Base-by-base conservation (phyloP, 2,797 vertebrate genomes). In the Leucoraja ocellata region DNA sequence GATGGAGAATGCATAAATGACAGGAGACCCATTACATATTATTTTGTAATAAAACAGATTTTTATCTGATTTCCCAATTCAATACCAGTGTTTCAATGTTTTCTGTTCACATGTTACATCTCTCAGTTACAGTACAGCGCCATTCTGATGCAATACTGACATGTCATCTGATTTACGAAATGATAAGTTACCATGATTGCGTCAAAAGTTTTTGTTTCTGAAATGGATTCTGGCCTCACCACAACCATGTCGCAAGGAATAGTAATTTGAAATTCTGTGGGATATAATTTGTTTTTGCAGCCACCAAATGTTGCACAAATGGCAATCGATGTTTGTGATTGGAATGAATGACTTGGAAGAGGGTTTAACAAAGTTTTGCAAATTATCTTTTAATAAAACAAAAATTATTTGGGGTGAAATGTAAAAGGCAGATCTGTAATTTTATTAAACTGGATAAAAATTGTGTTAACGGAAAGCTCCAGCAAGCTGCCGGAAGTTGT, bases 391-490 rank as follows among this genome's bases (percentile, higher is more conserved):
- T 16, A 86, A 39, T 71, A 39, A 91, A 91, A 91, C 4, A 4
- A 23, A 23, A n/a, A 65, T 39, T 71, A 68, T 71, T 65, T 71
- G 16, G 7, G 18, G 61, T 13, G 8, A 21, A 90, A 36, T 36
- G 5, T 91, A 9, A 7, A 36, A 71, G 36, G n/a, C 86, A 36
- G 32, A 21, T 18, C 13, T 61, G 58, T 61, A 86, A 86, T 61
- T 28, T 16, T 14, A 86, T 71, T 65, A 91, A 32, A 65, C 13
- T 63, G 63, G 61, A 39, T 39, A 36, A 65, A 91, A 0, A 90
- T 86, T 63, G 13, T 91, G 63, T 91, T 91, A 39, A 36, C 63
- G 46, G 83, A 32, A 86, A 86, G 83, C 58, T 86, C 28, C 54
- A 61, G 83, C 25, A 86, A 63, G 61, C 83, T 86, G 83, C 28